Conservation (phyloP, 2,113 vertebrate species). For the Sinocyclocheilus maitianheensis region DNA sequence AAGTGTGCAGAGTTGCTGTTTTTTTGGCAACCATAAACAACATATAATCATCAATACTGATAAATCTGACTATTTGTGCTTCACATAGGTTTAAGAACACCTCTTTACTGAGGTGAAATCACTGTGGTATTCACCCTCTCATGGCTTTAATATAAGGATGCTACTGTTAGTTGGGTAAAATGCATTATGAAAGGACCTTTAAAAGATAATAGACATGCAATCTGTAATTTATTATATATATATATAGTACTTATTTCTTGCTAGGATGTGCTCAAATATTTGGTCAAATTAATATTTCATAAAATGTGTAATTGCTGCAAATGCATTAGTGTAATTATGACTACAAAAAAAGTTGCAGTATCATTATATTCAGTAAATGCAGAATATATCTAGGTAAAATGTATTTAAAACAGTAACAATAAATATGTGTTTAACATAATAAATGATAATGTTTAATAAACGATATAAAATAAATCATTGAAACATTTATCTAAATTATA, state of each 20-base stretch:
- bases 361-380: neutral
- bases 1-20: neutral
- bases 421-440: neutral
- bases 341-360: neutral
- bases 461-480: no score
- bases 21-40: neutral
- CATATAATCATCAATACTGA: neutral
- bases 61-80: neutral
- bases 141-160: neutral
- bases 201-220: neutral
- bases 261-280: neutral
- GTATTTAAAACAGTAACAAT: neutral
- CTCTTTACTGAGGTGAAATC: neutral
- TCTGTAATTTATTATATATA: neutral
- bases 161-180: neutral
- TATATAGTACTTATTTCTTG: neutral
- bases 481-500: no score
- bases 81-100: neutral
- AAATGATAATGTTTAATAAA: neutral
- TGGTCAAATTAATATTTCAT: neutral
- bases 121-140: neutral
- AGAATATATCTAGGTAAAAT: neutral
- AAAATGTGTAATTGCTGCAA: neutral
- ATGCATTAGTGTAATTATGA: neutral
- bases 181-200: neutral